Evolutionary conservation across 2,888 invertebrate species (phyloP).

Genomic region (Dasysyrphus tricinctus): DNA sequence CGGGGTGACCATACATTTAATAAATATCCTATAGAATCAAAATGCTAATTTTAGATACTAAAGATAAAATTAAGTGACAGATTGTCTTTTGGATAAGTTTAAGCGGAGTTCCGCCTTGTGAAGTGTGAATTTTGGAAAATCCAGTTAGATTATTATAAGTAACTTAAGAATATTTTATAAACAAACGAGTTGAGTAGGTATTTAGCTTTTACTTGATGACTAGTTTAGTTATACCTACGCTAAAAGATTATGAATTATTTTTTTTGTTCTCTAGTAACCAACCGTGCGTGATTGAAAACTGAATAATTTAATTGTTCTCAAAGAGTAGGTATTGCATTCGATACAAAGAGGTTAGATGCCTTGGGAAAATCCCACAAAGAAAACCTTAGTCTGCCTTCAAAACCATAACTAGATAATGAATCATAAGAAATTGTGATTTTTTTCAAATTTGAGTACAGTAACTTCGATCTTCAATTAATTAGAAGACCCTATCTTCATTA

Average conservation of each 20-base stretch:
- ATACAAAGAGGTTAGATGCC: conserved; percentile 7
- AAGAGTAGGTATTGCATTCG: neutral
- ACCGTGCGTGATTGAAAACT: conserved; percentile 34
- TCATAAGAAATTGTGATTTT: neutral
- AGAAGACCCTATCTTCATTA: too few species aligned
- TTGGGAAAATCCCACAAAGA: conserved; percentile 12
- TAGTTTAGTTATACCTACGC: neutral
- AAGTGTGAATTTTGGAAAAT: conserved; percentile 20
- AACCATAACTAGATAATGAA: neutral
- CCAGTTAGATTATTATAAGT: conserved; percentile 42
- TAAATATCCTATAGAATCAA: neutral
- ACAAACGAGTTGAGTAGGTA: conserved; percentile 25
- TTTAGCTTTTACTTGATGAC: neutral
- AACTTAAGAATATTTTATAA: conserved; percentile 11
- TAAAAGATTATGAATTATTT: neutral
- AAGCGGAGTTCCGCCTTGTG: conserved; percentile 39
- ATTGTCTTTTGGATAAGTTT: conserved; percentile 19
- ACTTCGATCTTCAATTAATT: too few species aligned
- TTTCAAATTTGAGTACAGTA: too few species aligned
- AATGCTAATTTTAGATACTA: conserved; percentile 17
- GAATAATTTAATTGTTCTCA: conserved; percentile 14
- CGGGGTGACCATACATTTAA: neutral
- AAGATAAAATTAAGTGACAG: conserved; percentile 25
- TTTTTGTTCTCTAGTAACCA: conserved; percentile 6
- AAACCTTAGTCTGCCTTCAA: neutral